Conservation (phyloP, 2,113 vertebrate genomes). For the Ceyx cyanopectus region DNA sequence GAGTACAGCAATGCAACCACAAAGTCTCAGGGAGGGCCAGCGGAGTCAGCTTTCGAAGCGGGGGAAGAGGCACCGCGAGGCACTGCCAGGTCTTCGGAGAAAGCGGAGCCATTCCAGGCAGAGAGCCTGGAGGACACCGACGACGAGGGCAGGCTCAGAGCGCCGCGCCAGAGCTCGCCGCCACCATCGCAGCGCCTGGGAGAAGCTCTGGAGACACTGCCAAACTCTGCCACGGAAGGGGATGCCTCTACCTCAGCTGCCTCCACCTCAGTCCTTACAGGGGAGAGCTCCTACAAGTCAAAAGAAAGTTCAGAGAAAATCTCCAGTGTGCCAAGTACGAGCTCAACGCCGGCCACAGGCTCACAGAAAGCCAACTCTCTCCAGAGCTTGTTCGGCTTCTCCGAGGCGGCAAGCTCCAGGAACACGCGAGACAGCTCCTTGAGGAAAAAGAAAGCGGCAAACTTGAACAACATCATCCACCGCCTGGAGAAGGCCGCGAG, state of each 20-base stretch:
- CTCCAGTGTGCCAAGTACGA: constrained; percentile 87
- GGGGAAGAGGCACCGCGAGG: constrained; percentile 78
- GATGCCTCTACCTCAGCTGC: constrained; percentile 87
- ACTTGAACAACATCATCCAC: constrained; percentile 99
- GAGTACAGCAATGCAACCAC: constrained; percentile 81
- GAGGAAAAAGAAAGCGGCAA: constrained; percentile 96
- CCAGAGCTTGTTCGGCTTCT: constrained; percentile 89
- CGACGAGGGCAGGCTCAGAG: constrained; percentile 75
- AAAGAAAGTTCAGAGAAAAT: constrained; percentile 74
- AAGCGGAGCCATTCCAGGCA: constrained; percentile 57
- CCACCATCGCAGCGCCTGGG: constrained; percentile 61
- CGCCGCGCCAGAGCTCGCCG: constrained; percentile 66
- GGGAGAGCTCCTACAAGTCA: constrained; percentile 75
- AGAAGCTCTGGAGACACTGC: constrained; percentile 72
- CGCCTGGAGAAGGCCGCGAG: constrained; percentile 96
- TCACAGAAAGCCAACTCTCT: constrained; percentile 80
- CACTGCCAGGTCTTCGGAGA: constrained; percentile 64
- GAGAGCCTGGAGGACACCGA: constrained; percentile 78
- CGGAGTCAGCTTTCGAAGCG: constrained; percentile 76
- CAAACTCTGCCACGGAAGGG: constrained; percentile 79
- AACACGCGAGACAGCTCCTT: constrained; percentile 95
- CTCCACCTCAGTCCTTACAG: constrained; percentile 73
- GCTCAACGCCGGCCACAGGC: constrained; percentile 73
- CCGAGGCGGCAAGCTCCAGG: constrained; percentile 86
- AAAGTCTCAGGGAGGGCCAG: constrained; percentile 85